A percentile compares a stretch with the other conserved stretches of the same genome.
These are phyloP conservation scores for Tortricodes alternella DNA, from an alignment of 2,888 invertebrate genomes.

Conservation along the genomic window DNA sequence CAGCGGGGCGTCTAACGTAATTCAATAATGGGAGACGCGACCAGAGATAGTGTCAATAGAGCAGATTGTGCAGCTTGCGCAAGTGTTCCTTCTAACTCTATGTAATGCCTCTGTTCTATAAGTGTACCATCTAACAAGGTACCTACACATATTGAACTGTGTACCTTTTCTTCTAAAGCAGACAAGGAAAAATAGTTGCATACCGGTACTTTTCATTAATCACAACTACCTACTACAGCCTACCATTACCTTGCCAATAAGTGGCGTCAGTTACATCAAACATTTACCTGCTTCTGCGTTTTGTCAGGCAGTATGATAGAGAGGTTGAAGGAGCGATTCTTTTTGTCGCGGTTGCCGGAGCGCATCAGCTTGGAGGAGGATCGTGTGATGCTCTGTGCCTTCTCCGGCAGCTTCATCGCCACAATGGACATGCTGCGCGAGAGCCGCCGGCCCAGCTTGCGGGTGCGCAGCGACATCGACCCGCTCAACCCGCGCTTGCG, in stretches of 20 bases:
- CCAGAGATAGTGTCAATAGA: slow-evolving; percentile 15
- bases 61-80: slow-evolving; percentile 18
- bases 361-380: slow-evolving; percentile 83
- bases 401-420: slow-evolving; percentile 79
- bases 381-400: slow-evolving; percentile 84
- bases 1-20: slow-evolving; percentile 12
- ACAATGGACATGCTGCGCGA: slow-evolving; percentile 82
- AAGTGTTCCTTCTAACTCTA: slow-evolving; percentile 18
- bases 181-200: too few species aligned
- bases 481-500: slow-evolving; percentile 71
- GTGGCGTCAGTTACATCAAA: too few species aligned
- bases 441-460: slow-evolving; percentile 77
- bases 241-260: slow-evolving; percentile 11
- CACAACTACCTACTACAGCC: too few species aligned
- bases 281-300: slow-evolving; percentile 84
- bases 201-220: too few species aligned
- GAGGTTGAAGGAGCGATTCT: slow-evolving; percentile 82
- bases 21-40: slow-evolving; percentile 20
- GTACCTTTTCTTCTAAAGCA: too few species aligned
- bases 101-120: neutral
- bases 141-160: too few species aligned
- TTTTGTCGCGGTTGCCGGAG: slow-evolving; percentile 81
- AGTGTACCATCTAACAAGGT: too few species aligned
- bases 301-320: slow-evolving; percentile 86
- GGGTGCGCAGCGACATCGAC: slow-evolving; percentile 76